Base-by-base conservation (phyloP, 2,797 vertebrate genomes). In the Enteromius thamalakanensis region DNA sequence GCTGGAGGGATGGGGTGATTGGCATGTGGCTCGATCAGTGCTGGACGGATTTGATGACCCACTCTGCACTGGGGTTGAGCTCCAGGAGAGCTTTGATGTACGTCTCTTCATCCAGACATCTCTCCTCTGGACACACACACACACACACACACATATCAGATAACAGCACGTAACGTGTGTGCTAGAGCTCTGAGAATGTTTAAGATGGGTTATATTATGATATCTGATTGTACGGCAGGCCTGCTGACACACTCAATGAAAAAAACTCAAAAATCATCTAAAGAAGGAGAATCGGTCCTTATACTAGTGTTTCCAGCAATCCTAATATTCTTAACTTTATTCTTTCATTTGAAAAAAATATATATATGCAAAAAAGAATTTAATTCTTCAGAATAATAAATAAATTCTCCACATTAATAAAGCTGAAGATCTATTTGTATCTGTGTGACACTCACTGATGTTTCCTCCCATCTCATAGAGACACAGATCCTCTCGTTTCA, bases 51-150 rank as follows among this genome's bases (percentile, higher is more conserved):
- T 95, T 98, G 90, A 99, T 98, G 92, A 99, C 94, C 97, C 97
- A 99, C 82, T 99, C 98, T 1, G 98, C 98, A 76, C 93, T 91
- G 0, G 98, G 98, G 91, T 99, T 99, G 82, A 99, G 92, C 86
- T 97, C 95, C 89, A 95, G 91, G 0, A 99, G 94, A 90, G 97
- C 96, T 90, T 97, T 98, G 97, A 99, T 98, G 76, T 96, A 97
- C 0, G 98, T 96, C 71, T 97, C 95, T 8, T 93, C 94, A 79
- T 98, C 95, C 2, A 99, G 94, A 86, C 97, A 98, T 60, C 98
- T 95, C 84, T 98, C 97, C 86, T 96, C 98, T 99, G 40, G 14
- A 85, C n/a, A 76, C 47, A 81, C 45, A 68, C 6, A 53, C n/a
- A 76, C 47, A 81, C 45, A 68, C 6, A 72, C 21, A 78, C 26